Evolutionary conservation across 2,113 vertebrate species (phyloP), one percentile per base, ranked within the genome.

Genomic region (Neoarius graeffei): DNA sequence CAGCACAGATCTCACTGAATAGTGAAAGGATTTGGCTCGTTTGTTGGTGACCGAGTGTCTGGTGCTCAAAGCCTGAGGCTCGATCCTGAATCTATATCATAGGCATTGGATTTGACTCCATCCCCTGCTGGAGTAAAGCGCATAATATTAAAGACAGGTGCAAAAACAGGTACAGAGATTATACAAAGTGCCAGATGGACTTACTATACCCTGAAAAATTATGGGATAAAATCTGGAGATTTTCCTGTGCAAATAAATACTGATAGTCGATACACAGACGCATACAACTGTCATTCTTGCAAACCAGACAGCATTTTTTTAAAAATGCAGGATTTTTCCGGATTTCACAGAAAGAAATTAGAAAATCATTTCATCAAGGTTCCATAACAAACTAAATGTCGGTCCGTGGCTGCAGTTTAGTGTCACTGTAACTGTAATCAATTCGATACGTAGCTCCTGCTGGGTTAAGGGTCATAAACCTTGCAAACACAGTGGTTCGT

Each of bases 1-100:
- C 52, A 83, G 56, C 57, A 48, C 69, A 23, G 83, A 62, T 76
- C 87, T 82, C 83, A 86, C 77, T 86, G 88, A 88, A 87, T 83
- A 88, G 86, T 76, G 81, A 88, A 89, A 89, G 86, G 81, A 76
- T 81, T 67, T 54, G 66, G 81, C 81, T 73, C 81, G 54, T 91
- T 86, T 64, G 81, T 86, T 81, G 66, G 59, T 85, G 77, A 82
- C 80, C 35, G 19, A 27, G 77, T 62, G 84, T 90, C 86, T 79
- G 83, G 79, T 71, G 71, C 89, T 57, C 35, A 48, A 66, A 86
- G 60, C 66, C 23, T 15, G 25, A 62, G 50, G 69, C n/a, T n/a
- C 50, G 62, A 52, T 88, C 87, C 80, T 84, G 79, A 83, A 86
- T 50, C 84, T 59, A 76, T 81, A 80, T 57, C 71, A 86, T 54